Base-by-base conservation (phyloP, 2,797 vertebrate genomes). In the Triplophysa bombifrons region DNA sequence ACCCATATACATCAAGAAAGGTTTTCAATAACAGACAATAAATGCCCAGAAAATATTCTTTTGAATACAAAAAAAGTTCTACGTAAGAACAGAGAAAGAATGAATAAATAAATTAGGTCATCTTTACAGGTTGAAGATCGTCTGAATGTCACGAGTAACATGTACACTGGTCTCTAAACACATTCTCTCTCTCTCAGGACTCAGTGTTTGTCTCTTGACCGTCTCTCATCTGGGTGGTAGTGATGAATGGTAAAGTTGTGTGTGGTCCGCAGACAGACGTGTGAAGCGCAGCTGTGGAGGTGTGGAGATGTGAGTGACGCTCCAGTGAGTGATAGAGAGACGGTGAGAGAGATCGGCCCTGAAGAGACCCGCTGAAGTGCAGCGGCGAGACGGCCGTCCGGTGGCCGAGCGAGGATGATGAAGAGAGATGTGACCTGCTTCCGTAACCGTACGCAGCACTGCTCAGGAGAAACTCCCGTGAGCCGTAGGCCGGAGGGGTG, bases 391-490 rank as follows among this genome's bases (percentile, higher is more conserved):
- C 95, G 79, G 95, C 95, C 65, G 95, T 95, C 90, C 95, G 94
- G 2, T 95, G 93, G 34, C 93, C 95, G 84, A 99, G 92, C 0
- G 96, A 98, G 25, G 95, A 96, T 4, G 96, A 95, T 12, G 96
- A 96, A 46, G 96, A 92, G 0, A 94, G 87, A 0, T 96, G 96
- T 82, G 95, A 95, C 85, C 95, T 93, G 83, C 93, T 86, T 50
- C 94, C 94, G 2, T 96, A 96, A n/a, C 94, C 95, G 0, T 94
- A 91, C 10, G 94, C 85, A 0, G 93, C 92, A 0, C 93, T 95
- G 27, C 94, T 92, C 92, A 96, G 93, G 44, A 98, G 93, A 87
- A 97, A 97, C 84, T 99, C 97, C 83, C 95, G 93, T 78, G 97
- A 99, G 83, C 97, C 94, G 0, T 95, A 98, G 46, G 92, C 94